Evolutionary conservation across 2,113 vertebrate species (phyloP).

Genomic region (Axis porcinus): DNA sequence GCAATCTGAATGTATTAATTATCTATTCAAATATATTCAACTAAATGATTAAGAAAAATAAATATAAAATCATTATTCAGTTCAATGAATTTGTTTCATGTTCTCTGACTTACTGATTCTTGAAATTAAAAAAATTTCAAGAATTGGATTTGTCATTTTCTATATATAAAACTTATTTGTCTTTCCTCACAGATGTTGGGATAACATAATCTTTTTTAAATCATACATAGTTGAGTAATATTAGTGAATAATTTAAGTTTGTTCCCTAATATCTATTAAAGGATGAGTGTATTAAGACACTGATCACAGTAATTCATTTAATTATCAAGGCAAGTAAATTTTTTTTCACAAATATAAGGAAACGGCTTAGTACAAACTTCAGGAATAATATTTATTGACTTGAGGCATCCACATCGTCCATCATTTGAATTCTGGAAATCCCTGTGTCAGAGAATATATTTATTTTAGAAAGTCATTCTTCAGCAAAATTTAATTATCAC

Average conservation of each 20-base stretch:
- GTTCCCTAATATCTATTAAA: neutral
- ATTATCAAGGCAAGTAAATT: neutral
- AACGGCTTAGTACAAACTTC: accelerated
- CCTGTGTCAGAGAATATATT: neutral
- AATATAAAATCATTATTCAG: neutral
- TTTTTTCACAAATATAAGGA: neutral
- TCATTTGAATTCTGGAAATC: neutral
- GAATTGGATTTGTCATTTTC: neutral
- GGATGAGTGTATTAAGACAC: neutral
- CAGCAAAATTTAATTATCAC: neutral
- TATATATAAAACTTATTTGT: neutral
- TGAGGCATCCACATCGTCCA: neutral
- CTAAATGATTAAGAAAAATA: neutral
- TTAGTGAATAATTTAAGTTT: neutral
- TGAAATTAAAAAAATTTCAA: neutral
- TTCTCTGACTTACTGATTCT: neutral
- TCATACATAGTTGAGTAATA: neutral
- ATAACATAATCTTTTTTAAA: neutral
- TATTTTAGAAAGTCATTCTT: neutral
- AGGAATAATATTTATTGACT: neutral
- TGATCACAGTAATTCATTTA: neutral
- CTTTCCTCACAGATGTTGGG: neutral
- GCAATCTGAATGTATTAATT: neutral
- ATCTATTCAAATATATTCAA: neutral
- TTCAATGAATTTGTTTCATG: neutral